phyloP scores from a whole-genome alignment of 1,140 invertebrate genomes.

The Theocolax elegans region DNA sequence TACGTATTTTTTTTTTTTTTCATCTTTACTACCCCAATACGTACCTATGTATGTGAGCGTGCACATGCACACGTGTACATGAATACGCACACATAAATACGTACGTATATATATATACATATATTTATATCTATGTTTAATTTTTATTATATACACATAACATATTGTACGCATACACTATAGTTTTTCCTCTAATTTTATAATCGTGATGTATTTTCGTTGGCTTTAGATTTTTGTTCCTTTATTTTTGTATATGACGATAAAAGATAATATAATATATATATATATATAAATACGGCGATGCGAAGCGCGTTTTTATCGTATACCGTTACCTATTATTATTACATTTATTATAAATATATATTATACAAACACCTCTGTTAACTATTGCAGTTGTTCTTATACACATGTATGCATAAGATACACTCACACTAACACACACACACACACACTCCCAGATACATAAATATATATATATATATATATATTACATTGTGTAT shows the following conservation, averaged over 20 bases:
- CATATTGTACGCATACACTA: too few relatives aligned
- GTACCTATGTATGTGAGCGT: conserved; percentile 30
- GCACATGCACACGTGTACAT: conserved; percentile 35
- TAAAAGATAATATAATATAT: conserved; percentile 27
- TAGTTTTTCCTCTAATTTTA: conserved; percentile 38
- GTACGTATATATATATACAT: conserved; percentile 37
- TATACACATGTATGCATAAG: conserved; percentile 35
- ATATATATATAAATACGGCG: conserved; percentile 16
- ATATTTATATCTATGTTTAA: conserved; percentile 37
- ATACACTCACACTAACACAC: too few relatives aligned
- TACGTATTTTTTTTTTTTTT: conserved; percentile 19
- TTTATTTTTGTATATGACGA: conserved; percentile 57
- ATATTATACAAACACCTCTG: conserved; percentile 8
- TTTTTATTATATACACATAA: conserved; percentile 13
- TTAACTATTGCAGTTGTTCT: conserved; percentile 27
- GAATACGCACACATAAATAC: conserved; percentile 21
- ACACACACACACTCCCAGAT: too few relatives aligned
- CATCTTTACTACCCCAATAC: conserved; percentile 20
- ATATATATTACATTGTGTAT: conserved; percentile 44
- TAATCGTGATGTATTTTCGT: conserved; percentile 55
- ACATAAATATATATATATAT: conserved; percentile 42
- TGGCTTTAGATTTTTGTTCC: conserved; percentile 65
- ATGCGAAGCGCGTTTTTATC: conserved; percentile 49
- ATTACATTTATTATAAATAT: conserved; percentile 44
- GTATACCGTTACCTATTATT: conserved; percentile 49